These are phyloP conservation scores for Eretmochelys imbricata DNA, from an alignment of 2,113 vertebrate species.

Conservation along the genomic window DNA sequence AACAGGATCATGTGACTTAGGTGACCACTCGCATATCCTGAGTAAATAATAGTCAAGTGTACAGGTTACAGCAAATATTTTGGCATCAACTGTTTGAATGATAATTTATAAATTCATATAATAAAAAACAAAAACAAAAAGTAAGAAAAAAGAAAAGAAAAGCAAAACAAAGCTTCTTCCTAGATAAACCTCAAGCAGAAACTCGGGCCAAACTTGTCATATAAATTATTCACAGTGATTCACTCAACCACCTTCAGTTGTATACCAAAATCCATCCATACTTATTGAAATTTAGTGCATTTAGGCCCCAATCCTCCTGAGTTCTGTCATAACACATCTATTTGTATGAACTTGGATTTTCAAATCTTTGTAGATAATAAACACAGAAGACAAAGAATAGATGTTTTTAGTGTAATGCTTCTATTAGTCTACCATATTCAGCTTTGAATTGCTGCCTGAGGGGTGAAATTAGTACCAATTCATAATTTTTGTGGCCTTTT, in stretches of 20 bases:
- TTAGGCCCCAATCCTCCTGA: not conserved
- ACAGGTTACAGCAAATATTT: not conserved
- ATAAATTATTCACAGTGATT: not conserved
- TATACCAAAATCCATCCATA: not conserved
- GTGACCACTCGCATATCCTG: not conserved
- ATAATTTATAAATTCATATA: not conserved
- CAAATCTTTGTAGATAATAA: not conserved
- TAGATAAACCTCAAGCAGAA: not conserved
- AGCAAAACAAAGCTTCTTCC: not conserved
- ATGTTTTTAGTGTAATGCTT: not conserved
- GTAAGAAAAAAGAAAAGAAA: not conserved
- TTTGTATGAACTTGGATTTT: not conserved
- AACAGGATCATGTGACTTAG: not conserved
- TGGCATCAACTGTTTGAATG: not conserved
- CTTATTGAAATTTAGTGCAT: not conserved
- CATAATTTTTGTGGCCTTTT: not conserved
- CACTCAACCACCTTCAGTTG: not conserved
- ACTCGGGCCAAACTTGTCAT: not conserved
- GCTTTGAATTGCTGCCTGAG: constrained; percentile 2
- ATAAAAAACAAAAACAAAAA: not conserved
- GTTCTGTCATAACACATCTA: not conserved
- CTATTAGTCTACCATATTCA: not conserved
- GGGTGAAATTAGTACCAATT: not conserved
- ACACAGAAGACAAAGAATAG: not conserved
- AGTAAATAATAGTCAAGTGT: not conserved